Percentiles rank a stretch among this genome's conserved stretches.
Evolutionary conservation across 2,888 invertebrate species (phyloP).

Genomic region (Dastarcus helophoroides): DNA sequence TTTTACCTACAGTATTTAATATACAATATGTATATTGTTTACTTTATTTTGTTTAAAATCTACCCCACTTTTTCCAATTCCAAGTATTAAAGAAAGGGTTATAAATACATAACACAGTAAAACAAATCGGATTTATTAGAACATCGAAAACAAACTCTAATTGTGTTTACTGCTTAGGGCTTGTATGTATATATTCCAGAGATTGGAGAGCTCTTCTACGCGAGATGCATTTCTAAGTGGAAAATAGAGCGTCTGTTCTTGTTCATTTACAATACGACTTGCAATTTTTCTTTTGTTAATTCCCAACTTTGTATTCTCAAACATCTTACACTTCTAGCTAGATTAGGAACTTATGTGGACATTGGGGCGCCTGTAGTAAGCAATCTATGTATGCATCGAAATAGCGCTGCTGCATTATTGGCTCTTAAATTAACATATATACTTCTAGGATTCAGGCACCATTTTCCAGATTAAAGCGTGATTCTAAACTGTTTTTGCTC

Average conservation of each 20-base stretch:
- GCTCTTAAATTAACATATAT: no score
- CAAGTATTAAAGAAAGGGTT: no score
- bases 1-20: no score
- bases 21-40: no score
- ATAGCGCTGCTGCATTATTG: no score
- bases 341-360: constrained; percentile 28
- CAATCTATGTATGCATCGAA: no score
- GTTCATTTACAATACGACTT: constrained; percentile 29
- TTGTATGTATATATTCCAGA: constrained; percentile 29
- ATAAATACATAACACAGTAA: no score
- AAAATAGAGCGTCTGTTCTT: constrained; percentile 23
- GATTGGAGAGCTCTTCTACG: constrained; percentile 27
- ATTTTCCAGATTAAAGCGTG: no score
- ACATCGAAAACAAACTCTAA: constrained; percentile 34
- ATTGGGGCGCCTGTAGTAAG: constrained; percentile 24
- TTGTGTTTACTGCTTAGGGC: constrained; percentile 32
- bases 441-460: no score
- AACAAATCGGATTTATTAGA: constrained; percentile 34
- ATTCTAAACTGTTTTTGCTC: no score
- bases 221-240: constrained; percentile 29
- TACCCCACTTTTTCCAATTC: no score
- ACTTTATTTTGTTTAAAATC: no score
- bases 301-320: constrained; percentile 33
- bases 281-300: constrained; percentile 33
- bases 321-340: constrained; percentile 23